phyloP scores from a whole-genome alignment of 2,113 vertebrate genomes.

The Microcebus ravelobensis region DNA sequence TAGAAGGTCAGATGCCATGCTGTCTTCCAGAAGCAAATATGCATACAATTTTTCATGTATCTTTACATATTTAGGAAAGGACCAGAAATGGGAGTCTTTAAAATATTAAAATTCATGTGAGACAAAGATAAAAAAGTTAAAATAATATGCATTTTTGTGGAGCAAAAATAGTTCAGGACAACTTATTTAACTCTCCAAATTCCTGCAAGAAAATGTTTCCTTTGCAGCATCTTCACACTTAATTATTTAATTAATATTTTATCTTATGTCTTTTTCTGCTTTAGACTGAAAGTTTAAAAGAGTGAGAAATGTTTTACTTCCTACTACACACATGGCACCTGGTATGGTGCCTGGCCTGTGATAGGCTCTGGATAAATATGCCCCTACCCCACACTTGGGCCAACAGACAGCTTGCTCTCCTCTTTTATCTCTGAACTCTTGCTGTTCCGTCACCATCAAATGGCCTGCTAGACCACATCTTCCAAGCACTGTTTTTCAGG shows the following conservation, averaged over 20 bases:
- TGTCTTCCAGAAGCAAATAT: no score
- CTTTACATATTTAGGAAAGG: conserved; percentile 3
- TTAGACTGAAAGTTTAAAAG: background rate
- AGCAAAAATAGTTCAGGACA: background rate
- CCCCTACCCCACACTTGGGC: fast-evolving
- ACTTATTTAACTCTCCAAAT: background rate
- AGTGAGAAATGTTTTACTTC: background rate
- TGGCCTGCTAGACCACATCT: background rate
- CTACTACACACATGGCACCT: background rate
- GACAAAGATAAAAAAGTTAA: background rate
- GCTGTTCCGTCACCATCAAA: background rate
- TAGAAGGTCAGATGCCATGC: no score
- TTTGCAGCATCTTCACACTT: background rate
- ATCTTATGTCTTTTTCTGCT: background rate
- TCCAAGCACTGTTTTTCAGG: background rate
- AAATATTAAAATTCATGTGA: background rate
- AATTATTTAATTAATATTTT: background rate
- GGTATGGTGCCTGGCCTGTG: background rate
- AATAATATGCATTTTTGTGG: background rate
- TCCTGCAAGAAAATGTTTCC: background rate
- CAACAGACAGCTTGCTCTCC: background rate
- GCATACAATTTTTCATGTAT: no score
- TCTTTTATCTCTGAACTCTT: background rate
- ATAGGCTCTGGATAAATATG: background rate
- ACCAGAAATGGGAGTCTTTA: background rate